Conservation (phyloP, 2,888 invertebrate species). For the Orthosia gracilis region DNA sequence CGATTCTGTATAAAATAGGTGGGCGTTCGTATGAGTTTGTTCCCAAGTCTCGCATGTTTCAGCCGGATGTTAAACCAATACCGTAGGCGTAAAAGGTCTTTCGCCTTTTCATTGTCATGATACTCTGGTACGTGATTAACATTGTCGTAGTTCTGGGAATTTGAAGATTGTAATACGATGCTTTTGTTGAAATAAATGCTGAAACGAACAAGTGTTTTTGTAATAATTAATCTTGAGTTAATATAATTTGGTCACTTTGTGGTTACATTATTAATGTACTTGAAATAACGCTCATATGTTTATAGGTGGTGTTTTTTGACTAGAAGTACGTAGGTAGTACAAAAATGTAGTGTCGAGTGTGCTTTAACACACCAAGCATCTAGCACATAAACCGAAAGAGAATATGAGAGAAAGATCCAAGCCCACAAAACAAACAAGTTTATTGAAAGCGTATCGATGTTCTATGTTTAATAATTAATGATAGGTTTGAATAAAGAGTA, state of each 20-base stretch:
- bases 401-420: slow-evolving; percentile 5
- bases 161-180: neutral
- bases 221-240: neutral
- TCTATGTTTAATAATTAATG: slow-evolving; percentile 47
- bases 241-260: neutral
- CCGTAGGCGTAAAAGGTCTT: slow-evolving; percentile 31
- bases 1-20: slow-evolving; percentile 11
- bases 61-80: slow-evolving; percentile 32
- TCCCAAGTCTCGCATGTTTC: slow-evolving; percentile 27
- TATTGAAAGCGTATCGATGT: slow-evolving; percentile 36
- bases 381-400: neutral
- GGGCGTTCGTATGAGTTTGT: slow-evolving; percentile 25
- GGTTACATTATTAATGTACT: neutral
- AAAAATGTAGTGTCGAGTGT: neutral
- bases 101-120: slow-evolving; percentile 18
- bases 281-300: no score
- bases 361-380: neutral
- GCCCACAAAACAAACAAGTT: slow-evolving; percentile 37
- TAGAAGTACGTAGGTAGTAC: neutral
- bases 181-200: neutral
- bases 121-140: slow-evolving; percentile 3
- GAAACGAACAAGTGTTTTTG: neutral
- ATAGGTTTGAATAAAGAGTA: slow-evolving; percentile 49
- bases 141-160: slow-evolving; percentile 18
- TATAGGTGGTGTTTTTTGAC: neutral